Evolutionary conservation across 2,113 vertebrate genomes (phyloP), one percentile per base, ranked within the genome.

Genomic region (Saccopteryx bilineata): DNA sequence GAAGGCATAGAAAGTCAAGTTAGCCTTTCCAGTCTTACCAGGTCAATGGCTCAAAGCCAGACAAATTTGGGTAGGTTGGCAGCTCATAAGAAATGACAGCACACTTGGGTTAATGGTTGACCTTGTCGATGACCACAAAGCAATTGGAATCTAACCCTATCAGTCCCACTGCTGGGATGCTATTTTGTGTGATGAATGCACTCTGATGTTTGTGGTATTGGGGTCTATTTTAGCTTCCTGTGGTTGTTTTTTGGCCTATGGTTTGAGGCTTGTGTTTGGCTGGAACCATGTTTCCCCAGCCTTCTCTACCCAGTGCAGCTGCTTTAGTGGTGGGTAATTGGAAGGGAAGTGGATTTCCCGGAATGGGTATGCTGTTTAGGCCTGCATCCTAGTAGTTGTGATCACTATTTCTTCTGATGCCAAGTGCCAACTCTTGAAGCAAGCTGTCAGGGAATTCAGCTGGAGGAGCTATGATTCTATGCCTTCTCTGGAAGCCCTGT

Each of bases 191-290:
- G 61, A 21, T 72, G 66, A 78, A 85, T 84, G 46, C 90, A n/a
- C 66, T 61, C 91, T 54, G 24, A 52, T 80, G 66, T 93, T 63
- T 80, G 63, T 81, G 31, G 26, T 82, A 87, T 24, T 26, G 50
- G 26, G 82, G 24, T 96, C 28, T 2, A 60, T 58, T 91, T 56
- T 78, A 96, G 85, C 60, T 96, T 97, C 95, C 68, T 94, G 58
- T 48, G 52, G 48, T 26, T 18, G 14, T 54, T 79, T 92, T 18
- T 65, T 95, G 95, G 87, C 24, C 21, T 84, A 1, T 33, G 46
- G 54, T 60, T 58, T 90, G 76, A 95, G 87, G 61, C 76, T 23
- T 0, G n/a, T 54, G 76, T 81, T 50, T 96, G 76, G 74, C 93
- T 96, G 86, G 81, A n/a, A 87, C 95, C 65, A 19, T 88, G 7